Evolutionary conservation across 1,140 invertebrate genomes (phyloP).

Genomic region (Scylla paramamosain): DNA sequence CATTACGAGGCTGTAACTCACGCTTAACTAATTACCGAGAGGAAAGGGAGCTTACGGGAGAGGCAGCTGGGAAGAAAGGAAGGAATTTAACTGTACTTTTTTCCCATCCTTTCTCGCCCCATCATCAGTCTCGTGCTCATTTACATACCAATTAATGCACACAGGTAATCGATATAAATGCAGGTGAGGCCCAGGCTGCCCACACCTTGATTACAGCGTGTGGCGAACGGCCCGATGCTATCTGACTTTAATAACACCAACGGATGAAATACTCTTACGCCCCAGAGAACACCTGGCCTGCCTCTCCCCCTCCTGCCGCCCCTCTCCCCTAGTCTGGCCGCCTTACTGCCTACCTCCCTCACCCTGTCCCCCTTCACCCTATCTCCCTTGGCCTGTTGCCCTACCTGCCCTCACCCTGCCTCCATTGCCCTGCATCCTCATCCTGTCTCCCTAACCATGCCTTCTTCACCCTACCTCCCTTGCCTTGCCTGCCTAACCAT

Average conservation of each 20-base stretch:
- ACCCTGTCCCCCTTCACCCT: neutral
- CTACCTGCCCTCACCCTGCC: no score
- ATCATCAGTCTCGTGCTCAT: neutral
- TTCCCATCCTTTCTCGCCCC: neutral
- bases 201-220: constrained; percentile 15
- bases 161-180: constrained; percentile 14
- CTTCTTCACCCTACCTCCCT: no score
- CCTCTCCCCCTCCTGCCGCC: neutral
- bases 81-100: neutral
- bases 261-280: neutral
- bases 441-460: no score
- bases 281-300: neutral
- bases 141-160: neutral
- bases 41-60: neutral
- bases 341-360: neutral
- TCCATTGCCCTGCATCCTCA: no score
- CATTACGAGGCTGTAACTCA: neutral
- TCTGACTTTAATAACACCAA: neutral
- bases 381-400: no score
- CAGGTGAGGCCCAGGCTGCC: neutral
- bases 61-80: neutral
- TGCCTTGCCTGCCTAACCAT: no score
- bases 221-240: neutral
- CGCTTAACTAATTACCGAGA: neutral
- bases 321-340: neutral